Evolutionary conservation across 2,797 vertebrate genomes (phyloP), one percentile per base, ranked within the genome.

Genomic region (Psittacula echo): DNA sequence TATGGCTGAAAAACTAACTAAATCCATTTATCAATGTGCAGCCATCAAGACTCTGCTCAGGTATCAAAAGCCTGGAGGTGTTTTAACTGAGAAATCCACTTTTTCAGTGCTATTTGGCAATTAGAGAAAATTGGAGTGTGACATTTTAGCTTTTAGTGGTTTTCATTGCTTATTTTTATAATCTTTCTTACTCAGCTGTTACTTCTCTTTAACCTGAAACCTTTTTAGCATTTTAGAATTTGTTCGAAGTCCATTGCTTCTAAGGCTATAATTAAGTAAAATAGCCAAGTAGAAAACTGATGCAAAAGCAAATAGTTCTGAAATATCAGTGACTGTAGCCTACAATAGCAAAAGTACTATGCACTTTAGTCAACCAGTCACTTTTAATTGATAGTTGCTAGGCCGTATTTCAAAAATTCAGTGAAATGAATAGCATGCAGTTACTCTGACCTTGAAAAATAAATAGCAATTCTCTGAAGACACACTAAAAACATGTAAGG

Each of bases 391-490:
- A 81, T 32, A 86, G 64, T 58, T 85, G 44, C 42, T 87, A 77
- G 79, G 74, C 53, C 29, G 11, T 62, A 54, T 83, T 87, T 94
- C 44, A 95, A 97, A 94, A 92, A 92, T 83, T 73, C 74, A 76
- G 50, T 60, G 54, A 86, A 96, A 96, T 74, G 11, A 96, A 89
- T 79, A 91, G 50, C 41, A 88, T 73, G 73, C 56, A 80, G 50
- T 70, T 81, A 73, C 29, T 76, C 37, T 87, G 94, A 85, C 66
- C 90, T 89, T 93, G 45, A 78, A 92, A 96, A 96, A 94, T 74
- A 96, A 95, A 96, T 73, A 96, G 44, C 77, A 91, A 89, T 89
- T 41, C 90, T 75, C 94, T 76, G 75, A 96, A 94, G 91, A 93
- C 90, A 76, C 64, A 84, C 80, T 82, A 47, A 93, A 95, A 96